phyloP scores from a whole-genome alignment of 30 jellyfish, hydroid and myxozoan genomes.

The Aurelia coerulea region DNA sequence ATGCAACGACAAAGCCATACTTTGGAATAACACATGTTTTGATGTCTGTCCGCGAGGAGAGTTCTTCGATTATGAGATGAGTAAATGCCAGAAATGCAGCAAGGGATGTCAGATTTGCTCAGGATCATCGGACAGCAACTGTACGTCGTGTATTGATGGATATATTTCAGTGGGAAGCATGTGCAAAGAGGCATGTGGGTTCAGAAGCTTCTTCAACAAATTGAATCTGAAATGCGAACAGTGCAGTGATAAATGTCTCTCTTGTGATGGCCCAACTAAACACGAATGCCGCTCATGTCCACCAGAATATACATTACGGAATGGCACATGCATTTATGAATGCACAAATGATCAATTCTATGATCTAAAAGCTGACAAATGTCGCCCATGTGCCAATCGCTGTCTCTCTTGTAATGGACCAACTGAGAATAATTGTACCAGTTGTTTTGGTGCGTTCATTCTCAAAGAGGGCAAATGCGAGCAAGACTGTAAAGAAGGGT shows the following conservation, averaged over 20 bases:
- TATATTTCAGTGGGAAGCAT: conserved; percentile 19
- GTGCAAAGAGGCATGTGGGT: conserved; percentile 59
- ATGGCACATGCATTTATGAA: conserved; percentile 30
- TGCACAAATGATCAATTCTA: conserved; percentile 47
- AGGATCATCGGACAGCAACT: conserved; percentile 34
- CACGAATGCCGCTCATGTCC: conserved; percentile 74
- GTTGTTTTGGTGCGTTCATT: conserved; percentile 48
- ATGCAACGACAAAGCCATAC: conserved; percentile 35
- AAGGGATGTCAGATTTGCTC: conserved; percentile 60
- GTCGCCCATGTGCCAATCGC: conserved; percentile 39
- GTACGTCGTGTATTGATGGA: conserved; percentile 52
- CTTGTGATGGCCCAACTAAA: conserved; percentile 66
- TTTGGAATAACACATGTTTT: conserved; percentile 49
- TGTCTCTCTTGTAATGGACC: conserved; percentile 74
- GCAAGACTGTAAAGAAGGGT: conserved; percentile 55
- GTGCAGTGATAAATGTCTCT: conserved; percentile 61
- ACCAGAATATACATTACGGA: conserved; percentile 17
- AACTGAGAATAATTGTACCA: conserved; percentile 47
- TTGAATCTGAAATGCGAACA: conserved; percentile 40
- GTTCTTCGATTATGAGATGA: conserved; percentile 14
- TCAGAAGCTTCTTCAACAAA: conserved; percentile 27
- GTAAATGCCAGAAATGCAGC: conserved; percentile 69
- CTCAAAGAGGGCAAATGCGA: conserved; percentile 45
- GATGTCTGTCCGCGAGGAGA: conserved; percentile 56
- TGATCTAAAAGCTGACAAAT: conserved; percentile 1